phyloP scores from a whole-genome alignment of 2,113 vertebrate species.

The Neomonachus schauinslandi region DNA sequence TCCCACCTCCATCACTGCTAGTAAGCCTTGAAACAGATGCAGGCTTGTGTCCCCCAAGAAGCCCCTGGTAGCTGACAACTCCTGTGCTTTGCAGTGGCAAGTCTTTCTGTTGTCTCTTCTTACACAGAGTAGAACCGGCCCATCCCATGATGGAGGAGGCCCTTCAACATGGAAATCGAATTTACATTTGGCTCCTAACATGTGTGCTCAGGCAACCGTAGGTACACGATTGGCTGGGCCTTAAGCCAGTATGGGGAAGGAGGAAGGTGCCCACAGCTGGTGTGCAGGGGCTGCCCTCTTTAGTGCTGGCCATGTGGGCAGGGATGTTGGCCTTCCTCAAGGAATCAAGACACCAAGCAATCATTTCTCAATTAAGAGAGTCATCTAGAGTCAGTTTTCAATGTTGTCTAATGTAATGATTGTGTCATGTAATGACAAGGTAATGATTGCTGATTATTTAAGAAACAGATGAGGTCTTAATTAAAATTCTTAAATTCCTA shows the following conservation, averaged over 20 bases:
- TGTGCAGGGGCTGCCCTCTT: background rate
- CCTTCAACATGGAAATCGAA: background rate
- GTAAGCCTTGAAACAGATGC: background rate
- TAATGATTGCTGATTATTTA: background rate
- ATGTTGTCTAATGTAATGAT: background rate
- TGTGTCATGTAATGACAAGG: background rate
- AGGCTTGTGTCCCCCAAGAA: background rate
- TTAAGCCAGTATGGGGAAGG: background rate
- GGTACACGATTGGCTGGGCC: background rate
- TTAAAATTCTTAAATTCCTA: constrained; percentile 25
- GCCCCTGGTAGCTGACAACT: background rate
- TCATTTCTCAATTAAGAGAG: background rate
- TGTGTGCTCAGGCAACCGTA: accelerated
- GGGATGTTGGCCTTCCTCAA: background rate
- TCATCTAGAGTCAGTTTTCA: background rate
- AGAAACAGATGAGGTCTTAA: background rate
- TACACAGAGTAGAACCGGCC: accelerated
- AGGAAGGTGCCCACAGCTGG: background rate
- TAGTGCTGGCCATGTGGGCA: accelerated
- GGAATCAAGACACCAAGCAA: background rate
- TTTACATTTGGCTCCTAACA: background rate
- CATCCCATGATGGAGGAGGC: background rate
- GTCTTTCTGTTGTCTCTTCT: background rate
- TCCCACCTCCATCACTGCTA: background rate
- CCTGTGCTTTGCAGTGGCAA: too few species aligned